These are phyloP conservation scores for Lottia gigantea DNA, from an alignment of 2,888 invertebrate species.

Conservation along the genomic window DNA sequence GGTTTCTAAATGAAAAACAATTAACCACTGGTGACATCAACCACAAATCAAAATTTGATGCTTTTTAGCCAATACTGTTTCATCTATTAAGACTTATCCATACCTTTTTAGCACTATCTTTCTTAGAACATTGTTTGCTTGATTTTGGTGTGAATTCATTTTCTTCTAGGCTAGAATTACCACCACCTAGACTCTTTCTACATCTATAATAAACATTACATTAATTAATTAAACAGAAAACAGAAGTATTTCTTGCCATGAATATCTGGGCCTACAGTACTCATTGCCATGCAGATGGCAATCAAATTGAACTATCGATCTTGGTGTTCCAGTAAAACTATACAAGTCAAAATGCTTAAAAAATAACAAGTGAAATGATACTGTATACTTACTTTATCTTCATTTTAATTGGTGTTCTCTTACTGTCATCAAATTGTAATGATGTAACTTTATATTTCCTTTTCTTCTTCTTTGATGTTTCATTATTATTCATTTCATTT, in stretches of 20 bases:
- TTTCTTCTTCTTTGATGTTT: conserved; percentile 20
- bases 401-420: conserved; percentile 45
- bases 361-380: neutral
- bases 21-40: too few relatives aligned
- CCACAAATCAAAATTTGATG: too few relatives aligned
- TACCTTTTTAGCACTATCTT: neutral
- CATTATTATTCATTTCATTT: neutral
- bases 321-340: too few relatives aligned
- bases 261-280: too few relatives aligned
- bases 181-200: conserved; percentile 35
- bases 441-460: conserved; percentile 43
- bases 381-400: conserved; percentile 29
- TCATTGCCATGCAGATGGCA: too few relatives aligned
- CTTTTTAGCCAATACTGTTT: neutral
- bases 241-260: too few relatives aligned
- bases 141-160: conserved; percentile 37
- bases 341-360: neutral
- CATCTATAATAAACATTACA: conserved; percentile 29
- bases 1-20: too few relatives aligned
- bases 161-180: conserved; percentile 36
- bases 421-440: conserved; percentile 41
- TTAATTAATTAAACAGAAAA: too few relatives aligned
- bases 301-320: too few relatives aligned
- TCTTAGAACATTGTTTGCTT: conserved; percentile 17
- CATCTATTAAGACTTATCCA: neutral